Evolutionary conservation across 2,888 invertebrate genomes (phyloP), one percentile per base, ranked within the genome.

Genomic region (Andrena bucephala): DNA sequence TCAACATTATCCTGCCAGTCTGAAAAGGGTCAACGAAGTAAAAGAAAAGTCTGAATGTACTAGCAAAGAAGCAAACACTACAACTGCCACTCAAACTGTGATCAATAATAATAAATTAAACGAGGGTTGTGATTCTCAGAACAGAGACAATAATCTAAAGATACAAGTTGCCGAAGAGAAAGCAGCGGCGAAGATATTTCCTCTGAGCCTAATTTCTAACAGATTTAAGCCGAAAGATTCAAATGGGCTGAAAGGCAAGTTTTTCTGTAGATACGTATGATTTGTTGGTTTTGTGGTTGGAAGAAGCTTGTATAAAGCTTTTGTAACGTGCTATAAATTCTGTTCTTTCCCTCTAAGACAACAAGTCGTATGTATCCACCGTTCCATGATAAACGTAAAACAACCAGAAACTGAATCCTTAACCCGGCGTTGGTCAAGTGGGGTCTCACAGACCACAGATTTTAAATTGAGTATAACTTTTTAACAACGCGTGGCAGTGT

Each of bases 1-100:
- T 2, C 96, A 95, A 95, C 83, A 97, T 96, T 92, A 94, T 94
- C 94, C 95, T 89, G 92, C 95, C 2, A 95, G 94, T 81, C 92
- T 95, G 89, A 87, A 89, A 4, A 88, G 95, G 16, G 90, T 95
- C 77, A 92, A 94, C 73, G 94, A 94, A 85, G 89, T 95, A 0
- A 91, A 76, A 42, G 54, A 77, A 16, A 78, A 81, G 5, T 65
- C 82, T 13, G 75, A 75, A 70, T 81, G 52, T 63, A 72, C 31
- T 71, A 77, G 70, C 8, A 54, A 80, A 57, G 63, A 77, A 54
- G 31, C n/a, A 50, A 20, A 63, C 24, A 54, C 76, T 57, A 60
- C 52, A 59, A 74, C 62, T 66, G 68, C 65, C n/a, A n/a, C 27
- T 10, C 3, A 68, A 24, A 71, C 81, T 81, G 74, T 50, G 57